phyloP scores from a whole-genome alignment of 2,113 vertebrate genomes.

The Mola mola region DNA sequence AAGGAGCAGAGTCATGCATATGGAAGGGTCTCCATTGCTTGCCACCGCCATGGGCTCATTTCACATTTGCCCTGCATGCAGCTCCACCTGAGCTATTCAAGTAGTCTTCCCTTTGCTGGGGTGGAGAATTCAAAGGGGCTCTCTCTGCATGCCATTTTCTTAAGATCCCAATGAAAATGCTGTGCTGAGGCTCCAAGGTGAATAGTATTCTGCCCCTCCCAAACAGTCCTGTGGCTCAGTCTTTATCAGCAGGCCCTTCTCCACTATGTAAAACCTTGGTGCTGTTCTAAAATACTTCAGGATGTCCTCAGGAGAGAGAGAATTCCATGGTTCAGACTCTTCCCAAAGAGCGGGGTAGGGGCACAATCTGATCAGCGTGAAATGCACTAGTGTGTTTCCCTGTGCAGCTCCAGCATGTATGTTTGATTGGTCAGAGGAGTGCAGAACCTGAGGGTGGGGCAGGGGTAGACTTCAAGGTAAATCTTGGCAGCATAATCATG shows the following conservation, averaged over 20 bases:
- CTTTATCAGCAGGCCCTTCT: slow-evolving; percentile 43
- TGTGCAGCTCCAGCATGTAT: slow-evolving; percentile 3
- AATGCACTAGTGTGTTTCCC: slow-evolving; percentile 6
- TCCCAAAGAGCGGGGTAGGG: neutral
- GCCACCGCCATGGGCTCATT: slow-evolving; percentile 53
- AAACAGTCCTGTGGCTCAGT: slow-evolving; percentile 45
- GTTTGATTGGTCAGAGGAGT: slow-evolving; percentile 16
- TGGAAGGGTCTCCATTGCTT: slow-evolving; percentile 51
- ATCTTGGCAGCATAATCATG: neutral
- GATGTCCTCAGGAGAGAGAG: slow-evolving; percentile 12
- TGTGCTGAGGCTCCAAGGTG: slow-evolving; percentile 42
- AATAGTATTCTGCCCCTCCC: slow-evolving; percentile 29
- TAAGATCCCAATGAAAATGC: slow-evolving; percentile 61
- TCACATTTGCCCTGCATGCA: slow-evolving; percentile 62
- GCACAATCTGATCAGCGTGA: slow-evolving; percentile 16
- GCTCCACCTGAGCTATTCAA: slow-evolving; percentile 66
- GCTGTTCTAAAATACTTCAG: slow-evolving; percentile 27
- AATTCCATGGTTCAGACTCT: slow-evolving; percentile 11
- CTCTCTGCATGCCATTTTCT: slow-evolving; percentile 50
- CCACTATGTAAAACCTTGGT: slow-evolving; percentile 9
- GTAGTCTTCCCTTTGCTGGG: slow-evolving; percentile 46
- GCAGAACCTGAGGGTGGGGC: neutral
- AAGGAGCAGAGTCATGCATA: slow-evolving; percentile 63
- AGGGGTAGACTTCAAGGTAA: neutral
- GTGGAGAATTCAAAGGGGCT: slow-evolving; percentile 56